These are phyloP conservation scores for Lepus europaeus DNA, from an alignment of 2,113 vertebrate species.

Conservation along the genomic window DNA sequence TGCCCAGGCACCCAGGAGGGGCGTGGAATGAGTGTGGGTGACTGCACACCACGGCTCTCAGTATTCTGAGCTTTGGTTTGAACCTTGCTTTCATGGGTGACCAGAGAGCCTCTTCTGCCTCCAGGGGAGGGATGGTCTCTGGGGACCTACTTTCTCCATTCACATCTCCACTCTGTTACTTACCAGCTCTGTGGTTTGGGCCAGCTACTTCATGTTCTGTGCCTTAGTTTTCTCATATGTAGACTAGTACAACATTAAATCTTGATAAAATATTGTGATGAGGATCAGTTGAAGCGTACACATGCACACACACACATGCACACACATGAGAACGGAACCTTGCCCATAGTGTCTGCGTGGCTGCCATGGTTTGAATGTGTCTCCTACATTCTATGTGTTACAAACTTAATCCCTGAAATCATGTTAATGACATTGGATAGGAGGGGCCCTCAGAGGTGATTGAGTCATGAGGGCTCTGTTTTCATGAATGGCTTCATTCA, in stretches of 20 bases:
- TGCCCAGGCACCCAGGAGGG: neutral
- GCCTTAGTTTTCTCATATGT: neutral
- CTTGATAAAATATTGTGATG: neutral
- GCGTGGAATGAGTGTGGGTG: neutral
- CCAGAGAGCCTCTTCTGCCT: neutral
- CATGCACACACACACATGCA: fast-evolving
- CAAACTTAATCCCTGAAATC: neutral
- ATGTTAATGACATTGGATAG: neutral
- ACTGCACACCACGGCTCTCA: neutral
- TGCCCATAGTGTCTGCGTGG: neutral
- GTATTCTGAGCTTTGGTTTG: neutral
- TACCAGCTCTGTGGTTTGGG: neutral
- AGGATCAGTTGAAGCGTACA: neutral
- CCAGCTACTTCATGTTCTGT: neutral
- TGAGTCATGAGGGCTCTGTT: neutral
- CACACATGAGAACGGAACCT: neutral
- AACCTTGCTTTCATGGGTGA: neutral
- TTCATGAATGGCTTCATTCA: neutral
- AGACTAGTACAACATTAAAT: neutral
- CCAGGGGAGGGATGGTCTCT: neutral
- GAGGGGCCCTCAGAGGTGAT: neutral
- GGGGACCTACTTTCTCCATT: neutral
- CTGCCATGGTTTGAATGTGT: neutral
- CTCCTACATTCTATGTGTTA: neutral
- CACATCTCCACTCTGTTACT: neutral